Evolutionary conservation across 1,140 invertebrate genomes (phyloP), one percentile per base, ranked within the genome.

Genomic region (Drosophila lowei): DNA sequence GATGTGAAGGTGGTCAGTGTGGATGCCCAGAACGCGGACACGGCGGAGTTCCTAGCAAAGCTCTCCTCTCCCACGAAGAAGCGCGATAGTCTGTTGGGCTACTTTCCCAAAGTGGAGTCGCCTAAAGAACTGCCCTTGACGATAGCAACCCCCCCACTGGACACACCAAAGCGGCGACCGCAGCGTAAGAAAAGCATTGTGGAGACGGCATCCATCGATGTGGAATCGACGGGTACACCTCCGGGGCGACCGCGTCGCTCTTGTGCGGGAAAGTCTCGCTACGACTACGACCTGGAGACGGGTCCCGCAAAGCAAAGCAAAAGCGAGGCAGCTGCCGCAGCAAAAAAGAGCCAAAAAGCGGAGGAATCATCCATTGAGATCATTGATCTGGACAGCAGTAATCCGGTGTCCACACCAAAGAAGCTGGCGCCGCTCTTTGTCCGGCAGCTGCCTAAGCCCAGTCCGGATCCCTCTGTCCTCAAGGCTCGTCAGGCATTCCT

Each of bases 341-440:
- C 44, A n/a, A 55, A 15, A 5, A 3, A 6, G 11, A 43, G 13
- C n/a, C 15, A 47, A 52, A 71, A 15, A 21, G 41, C 46, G 11
- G 60, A 76, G 0, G 66, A 50, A 0, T 30, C 8, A 8, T 63
- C 70, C 3, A 49, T 79, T 1, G 76, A 89, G 52, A 68, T 84
- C 0, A 88, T 90, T 6, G 76, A 90, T 25, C 58, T 90, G 41
- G 90, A 90, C 65, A 74, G 42, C 23, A 84, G 80, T 34, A 80
- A 80, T 61, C 30, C 74, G 2, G 41, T 62, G 16, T 1, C 23
- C 7, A 89, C 86, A 41, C 76, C 86, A 38, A 76, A 90, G 18
- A 93, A 93, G 81, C 79, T 94, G 43, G 94, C 94, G 7, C 94
- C 94, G n/a, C 91, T 94, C n/a, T 94, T 94, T 90, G 62, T 92